These are phyloP conservation scores for Charaxes varanes DNA, from an alignment of 1,140 invertebrate species.

Conservation along the genomic window DNA sequence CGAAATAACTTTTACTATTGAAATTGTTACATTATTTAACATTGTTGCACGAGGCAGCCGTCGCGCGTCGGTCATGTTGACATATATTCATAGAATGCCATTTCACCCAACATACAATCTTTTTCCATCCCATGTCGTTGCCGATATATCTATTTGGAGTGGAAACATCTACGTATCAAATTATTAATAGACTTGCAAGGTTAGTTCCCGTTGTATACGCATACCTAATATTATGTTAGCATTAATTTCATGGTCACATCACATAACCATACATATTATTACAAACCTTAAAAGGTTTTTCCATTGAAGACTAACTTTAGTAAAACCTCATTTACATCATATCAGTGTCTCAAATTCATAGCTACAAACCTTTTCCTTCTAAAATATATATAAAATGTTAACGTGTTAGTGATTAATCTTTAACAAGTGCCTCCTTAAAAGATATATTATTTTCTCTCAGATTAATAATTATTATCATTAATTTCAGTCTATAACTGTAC, in stretches of 20 bases:
- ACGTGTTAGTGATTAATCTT: too few species aligned
- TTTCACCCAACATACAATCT: conserved; percentile 5
- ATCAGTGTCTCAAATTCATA: too few species aligned
- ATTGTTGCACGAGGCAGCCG: too few species aligned
- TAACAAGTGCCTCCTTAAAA: too few species aligned
- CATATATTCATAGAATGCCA: background rate
- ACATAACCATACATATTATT: conserved; percentile 4
- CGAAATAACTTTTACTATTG: too few species aligned
- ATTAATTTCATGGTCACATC: conserved; percentile 31
- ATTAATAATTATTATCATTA: too few species aligned
- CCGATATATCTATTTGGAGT: conserved; percentile 46
- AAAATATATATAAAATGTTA: too few species aligned
- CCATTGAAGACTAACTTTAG: background rate
- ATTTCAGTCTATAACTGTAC: too few species aligned
- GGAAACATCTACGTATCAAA: conserved; percentile 57
- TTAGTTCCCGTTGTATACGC: conserved; percentile 50
- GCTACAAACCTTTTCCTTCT: too few species aligned
- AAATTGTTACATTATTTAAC: too few species aligned
- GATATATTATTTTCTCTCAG: too few species aligned
- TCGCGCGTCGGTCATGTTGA: background rate
- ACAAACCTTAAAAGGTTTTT: background rate
- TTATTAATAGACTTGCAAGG: conserved; percentile 72
- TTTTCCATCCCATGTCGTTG: conserved; percentile 28
- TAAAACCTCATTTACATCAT: too few species aligned
- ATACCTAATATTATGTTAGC: conserved; percentile 20